These are phyloP conservation scores for Burhinus bistriatus DNA, from an alignment of 2,113 vertebrate species.

Conservation along the genomic window DNA sequence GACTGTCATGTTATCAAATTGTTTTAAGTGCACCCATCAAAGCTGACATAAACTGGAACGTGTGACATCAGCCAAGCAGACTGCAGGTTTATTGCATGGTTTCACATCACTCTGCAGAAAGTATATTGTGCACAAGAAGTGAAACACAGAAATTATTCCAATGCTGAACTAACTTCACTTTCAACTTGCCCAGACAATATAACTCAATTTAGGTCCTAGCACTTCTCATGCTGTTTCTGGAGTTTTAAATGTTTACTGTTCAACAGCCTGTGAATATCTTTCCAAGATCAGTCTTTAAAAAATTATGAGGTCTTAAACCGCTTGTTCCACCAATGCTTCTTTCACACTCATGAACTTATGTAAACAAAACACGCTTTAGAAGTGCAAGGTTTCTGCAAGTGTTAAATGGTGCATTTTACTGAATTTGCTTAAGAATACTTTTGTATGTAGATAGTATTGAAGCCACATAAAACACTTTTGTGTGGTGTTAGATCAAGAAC, in stretches of 20 bases:
- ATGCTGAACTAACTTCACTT: not conserved
- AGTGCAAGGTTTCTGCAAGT: not conserved
- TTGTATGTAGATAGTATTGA: not conserved
- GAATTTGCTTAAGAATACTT: not conserved
- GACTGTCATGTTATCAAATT: slow-evolving; percentile 47
- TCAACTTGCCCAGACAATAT: not conserved
- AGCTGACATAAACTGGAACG: slow-evolving; percentile 28
- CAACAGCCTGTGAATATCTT: slow-evolving; percentile 29
- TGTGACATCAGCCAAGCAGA: not conserved
- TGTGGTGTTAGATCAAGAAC: slow-evolving; percentile 23
- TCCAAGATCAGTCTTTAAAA: slow-evolving; percentile 51
- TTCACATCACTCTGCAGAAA: slow-evolving; percentile 34
- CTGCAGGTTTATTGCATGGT: not conserved
- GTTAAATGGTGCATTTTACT: slow-evolving; percentile 19
- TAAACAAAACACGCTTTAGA: slow-evolving; percentile 32
- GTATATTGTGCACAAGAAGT: not conserved
- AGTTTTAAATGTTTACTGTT: slow-evolving; percentile 23
- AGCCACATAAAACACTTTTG: slow-evolving; percentile 29
- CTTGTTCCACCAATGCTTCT: not conserved
- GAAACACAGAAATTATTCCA: slow-evolving; percentile 1
- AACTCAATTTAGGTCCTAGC: not conserved
- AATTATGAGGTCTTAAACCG: slow-evolving; percentile 38
- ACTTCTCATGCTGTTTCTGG: not conserved
- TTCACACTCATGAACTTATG: not conserved
- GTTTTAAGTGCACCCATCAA: slow-evolving; percentile 53